Evolutionary conservation across 2,113 vertebrate genomes (phyloP).

Genomic region (Sphyrna mokarran): DNA sequence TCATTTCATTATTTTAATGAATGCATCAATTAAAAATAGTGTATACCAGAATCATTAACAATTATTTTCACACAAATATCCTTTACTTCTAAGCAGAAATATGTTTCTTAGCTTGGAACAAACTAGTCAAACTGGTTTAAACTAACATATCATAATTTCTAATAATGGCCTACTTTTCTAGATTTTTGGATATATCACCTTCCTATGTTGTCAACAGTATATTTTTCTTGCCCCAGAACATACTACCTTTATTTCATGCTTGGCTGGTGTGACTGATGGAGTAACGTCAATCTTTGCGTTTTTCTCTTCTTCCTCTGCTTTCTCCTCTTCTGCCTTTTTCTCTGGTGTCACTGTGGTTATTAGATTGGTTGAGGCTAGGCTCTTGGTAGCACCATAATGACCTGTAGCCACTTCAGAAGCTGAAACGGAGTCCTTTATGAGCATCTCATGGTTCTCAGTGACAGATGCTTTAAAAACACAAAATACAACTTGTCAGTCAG

Average conservation of each 20-base stretch:
- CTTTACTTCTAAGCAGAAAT: neutral
- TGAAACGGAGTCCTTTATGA: constrained; percentile 79
- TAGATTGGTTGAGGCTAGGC: constrained; percentile 77
- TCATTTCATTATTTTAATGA: neutral
- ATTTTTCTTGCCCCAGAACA: constrained; percentile 23
- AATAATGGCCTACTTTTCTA: neutral
- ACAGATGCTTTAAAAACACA: constrained; percentile 66
- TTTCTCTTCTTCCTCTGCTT: constrained; percentile 58
- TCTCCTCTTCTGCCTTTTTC: constrained; percentile 84
- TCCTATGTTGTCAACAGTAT: neutral
- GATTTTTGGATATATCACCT: neutral
- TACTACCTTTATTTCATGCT: constrained; percentile 82
- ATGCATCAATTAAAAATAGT: neutral
- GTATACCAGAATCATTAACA: neutral
- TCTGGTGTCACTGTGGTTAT: constrained; percentile 85
- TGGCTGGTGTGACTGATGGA: constrained; percentile 50
- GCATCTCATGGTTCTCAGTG: constrained; percentile 85
- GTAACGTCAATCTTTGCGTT: constrained; percentile 54
- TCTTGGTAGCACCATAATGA: constrained; percentile 79
- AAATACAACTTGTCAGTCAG: neutral
- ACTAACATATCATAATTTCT: neutral
- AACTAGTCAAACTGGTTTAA: neutral
- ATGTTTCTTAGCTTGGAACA: neutral
- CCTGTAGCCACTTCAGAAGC: constrained; percentile 87
- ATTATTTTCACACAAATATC: neutral